phyloP scores from a whole-genome alignment of 2,888 invertebrate genomes.

The Spisula subtruncata region DNA sequence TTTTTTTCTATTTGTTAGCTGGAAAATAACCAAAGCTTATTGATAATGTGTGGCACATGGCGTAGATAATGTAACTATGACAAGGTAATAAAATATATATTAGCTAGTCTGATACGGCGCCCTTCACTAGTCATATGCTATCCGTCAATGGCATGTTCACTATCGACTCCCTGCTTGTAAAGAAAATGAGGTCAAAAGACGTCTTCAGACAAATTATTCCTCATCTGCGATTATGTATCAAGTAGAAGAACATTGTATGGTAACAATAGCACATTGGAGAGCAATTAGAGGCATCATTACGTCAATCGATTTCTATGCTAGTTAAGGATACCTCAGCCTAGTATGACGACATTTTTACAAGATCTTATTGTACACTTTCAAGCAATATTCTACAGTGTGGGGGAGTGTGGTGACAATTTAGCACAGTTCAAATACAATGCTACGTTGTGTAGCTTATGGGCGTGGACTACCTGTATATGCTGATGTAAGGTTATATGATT shows the following conservation, averaged over 20 bases:
- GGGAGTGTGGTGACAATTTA: no score
- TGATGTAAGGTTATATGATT: no score
- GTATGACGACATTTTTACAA: no score
- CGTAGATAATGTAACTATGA: neutral
- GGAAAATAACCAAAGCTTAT: neutral
- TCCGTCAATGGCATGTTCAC: neutral
- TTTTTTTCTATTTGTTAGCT: neutral
- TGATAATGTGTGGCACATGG: neutral
- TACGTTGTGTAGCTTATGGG: no score
- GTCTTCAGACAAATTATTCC: constrained; percentile 16
- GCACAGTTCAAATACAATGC: no score
- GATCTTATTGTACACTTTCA: no score
- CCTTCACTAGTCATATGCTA: neutral
- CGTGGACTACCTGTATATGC: no score
- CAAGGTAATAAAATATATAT: neutral
- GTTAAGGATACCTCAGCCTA: neutral
- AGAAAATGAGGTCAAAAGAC: neutral
- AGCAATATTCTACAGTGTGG: no score
- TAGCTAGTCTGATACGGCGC: neutral
- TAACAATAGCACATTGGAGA: neutral
- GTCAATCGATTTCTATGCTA: neutral
- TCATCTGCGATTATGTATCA: constrained; percentile 22
- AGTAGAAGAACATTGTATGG: neutral
- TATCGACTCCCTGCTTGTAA: neutral
- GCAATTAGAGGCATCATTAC: constrained; percentile 12